Evolutionary conservation across 1,140 invertebrate genomes (phyloP), one percentile per base, ranked within the genome.

Genomic region (Lamellibrachia luymesi): DNA sequence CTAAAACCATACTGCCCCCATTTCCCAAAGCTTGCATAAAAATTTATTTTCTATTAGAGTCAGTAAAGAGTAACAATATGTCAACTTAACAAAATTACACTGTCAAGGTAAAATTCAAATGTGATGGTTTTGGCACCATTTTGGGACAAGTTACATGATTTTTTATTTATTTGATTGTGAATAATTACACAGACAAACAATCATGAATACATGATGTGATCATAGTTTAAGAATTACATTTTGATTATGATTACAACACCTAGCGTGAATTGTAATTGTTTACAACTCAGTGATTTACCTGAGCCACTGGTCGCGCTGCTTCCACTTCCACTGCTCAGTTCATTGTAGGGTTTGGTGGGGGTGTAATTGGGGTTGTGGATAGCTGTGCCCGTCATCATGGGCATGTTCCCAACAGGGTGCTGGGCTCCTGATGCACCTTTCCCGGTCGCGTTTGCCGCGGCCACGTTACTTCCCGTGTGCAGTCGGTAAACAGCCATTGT

Each of bases 341-440:
- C 95, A 90, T 91, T 64, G 89, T 96, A 96, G 80, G 95, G 95
- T 93, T 95, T 95, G 7, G 94, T 95, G 51, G 95, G 95, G 7
- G 94, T 95, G 94, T 96, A 96, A 92, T 94, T 95, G 10, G 94
- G 94, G 92, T 96, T 96, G 90, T 95, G 94, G 38, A 96, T 94
- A 17, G 91, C 90, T 7, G 50, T 38, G 10, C 49, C 51, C 22
- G 22, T 17, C 91, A 90, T 50, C 64, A 80, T 80, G 5, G 64
- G 64, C 1, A 80, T 2, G 17, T 17, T 80, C 64, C 64, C 64
- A 22, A 80, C 13, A 22, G 64, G 17, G 8, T 80, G 64, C 25
- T 80, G 64, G 4, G 64, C 25, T 56, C 93, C 50, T 1, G 93
- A 4, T 22, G 93, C 80, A 25, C n/a, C 56, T 93, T 94, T 94